phyloP scores from a whole-genome alignment of 2,888 invertebrate genomes.

The Drosophila bunnanda region DNA sequence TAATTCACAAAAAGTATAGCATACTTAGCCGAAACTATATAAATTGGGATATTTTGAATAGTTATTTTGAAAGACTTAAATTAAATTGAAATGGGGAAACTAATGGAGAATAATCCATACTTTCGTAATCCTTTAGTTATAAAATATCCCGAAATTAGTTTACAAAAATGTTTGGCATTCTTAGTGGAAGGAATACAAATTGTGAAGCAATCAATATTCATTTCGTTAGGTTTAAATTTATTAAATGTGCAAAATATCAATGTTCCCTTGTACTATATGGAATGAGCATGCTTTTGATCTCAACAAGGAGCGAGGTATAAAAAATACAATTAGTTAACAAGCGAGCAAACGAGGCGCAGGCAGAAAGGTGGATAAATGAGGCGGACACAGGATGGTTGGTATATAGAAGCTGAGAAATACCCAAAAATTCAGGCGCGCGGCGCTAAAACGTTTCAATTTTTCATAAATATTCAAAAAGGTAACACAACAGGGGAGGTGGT shows the following conservation, averaged over 20 bases:
- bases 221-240: no score
- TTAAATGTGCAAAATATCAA: neutral
- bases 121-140: no score
- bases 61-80: neutral
- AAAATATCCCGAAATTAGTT: no score
- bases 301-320: conserved; percentile 15
- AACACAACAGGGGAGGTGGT: conserved; percentile 43
- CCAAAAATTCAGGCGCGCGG: conserved; percentile 39
- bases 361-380: conserved; percentile 18
- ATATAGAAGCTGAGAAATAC: conserved; percentile 26
- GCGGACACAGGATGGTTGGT: neutral
- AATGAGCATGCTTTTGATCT: neutral
- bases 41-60: neutral
- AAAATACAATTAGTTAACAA: conserved; percentile 78
- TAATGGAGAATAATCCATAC: no score
- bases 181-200: no score
- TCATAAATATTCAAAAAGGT: conserved; percentile 79
- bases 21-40: no score
- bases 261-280: neutral
- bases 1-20: neutral
- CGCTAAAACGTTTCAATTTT: conserved; percentile 79
- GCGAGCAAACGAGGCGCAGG: conserved; percentile 53
- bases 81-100: neutral
- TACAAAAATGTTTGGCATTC: no score
- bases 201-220: no score